A percentile compares a stretch with the other conserved stretches of the same genome.
phyloP scores from a whole-genome alignment of 2,888 invertebrate genomes.

The Anarsia innoxiella region DNA sequence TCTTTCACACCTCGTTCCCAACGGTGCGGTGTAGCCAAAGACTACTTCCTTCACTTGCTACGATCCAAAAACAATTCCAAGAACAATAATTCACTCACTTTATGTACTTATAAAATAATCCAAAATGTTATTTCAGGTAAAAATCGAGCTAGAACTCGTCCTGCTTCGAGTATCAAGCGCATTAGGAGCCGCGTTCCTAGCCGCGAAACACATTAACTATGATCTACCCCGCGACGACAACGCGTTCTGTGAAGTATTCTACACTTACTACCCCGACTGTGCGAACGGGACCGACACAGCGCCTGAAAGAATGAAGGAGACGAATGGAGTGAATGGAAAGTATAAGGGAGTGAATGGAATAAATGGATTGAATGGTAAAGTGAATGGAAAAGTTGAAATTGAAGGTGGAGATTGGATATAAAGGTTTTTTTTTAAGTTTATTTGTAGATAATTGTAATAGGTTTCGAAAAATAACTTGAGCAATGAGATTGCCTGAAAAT shows the following conservation, averaged over 20 bases:
- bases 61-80: too few relatives aligned
- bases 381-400: slow-evolving; percentile 1
- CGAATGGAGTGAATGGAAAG: neutral
- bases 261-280: slow-evolving; percentile 58
- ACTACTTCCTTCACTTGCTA: too few relatives aligned
- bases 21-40: too few relatives aligned
- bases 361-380: slow-evolving; percentile 1
- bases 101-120: too few relatives aligned
- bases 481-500: too few relatives aligned
- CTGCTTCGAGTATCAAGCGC: slow-evolving; percentile 85
- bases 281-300: neutral
- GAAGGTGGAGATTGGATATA: neutral
- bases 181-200: slow-evolving; percentile 90
- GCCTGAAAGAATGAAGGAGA: too few relatives aligned
- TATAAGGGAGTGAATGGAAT: neutral
- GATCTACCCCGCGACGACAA: slow-evolving; percentile 81
- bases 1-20: too few relatives aligned
- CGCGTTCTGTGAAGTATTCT: slow-evolving; percentile 80
- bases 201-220: slow-evolving; percentile 80
- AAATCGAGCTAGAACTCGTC: slow-evolving; percentile 74
- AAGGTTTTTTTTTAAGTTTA: neutral
- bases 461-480: too few relatives aligned
- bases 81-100: too few relatives aligned
- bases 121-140: too few relatives aligned
- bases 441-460: too few relatives aligned